Conservation (phyloP, 2,113 vertebrate species). For the Phainopepla nitens region DNA sequence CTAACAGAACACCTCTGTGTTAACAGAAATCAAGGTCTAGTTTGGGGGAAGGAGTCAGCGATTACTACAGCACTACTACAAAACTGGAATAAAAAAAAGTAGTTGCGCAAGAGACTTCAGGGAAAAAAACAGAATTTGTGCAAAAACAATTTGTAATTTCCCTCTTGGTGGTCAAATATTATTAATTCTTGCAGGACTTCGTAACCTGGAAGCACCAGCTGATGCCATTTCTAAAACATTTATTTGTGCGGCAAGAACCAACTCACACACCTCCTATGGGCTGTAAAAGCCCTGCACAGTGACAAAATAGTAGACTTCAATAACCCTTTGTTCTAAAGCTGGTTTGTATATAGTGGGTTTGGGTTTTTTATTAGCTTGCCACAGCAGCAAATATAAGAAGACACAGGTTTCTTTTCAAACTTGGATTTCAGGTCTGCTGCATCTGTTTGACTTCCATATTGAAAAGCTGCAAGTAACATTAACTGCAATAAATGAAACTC, state of each 20-base stretch:
- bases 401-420: not conserved
- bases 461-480: not conserved
- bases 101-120: not conserved
- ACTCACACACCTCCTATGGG: not conserved
- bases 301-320: not conserved
- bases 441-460: not conserved
- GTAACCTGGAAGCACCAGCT: not conserved
- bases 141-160: not conserved
- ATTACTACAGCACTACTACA: not conserved
- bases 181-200: not conserved
- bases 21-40: not conserved
- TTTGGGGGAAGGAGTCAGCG: not conserved
- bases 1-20: not conserved
- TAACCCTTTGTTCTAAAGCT: not conserved
- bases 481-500: not conserved
- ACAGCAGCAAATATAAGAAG: not conserved
- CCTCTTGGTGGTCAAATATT: not conserved
- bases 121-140: not conserved
- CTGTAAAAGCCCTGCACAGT: not conserved
- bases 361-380: not conserved
- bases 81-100: not conserved
- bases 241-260: not conserved
- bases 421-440: not conserved
- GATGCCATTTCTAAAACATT: not conserved
- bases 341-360: not conserved